These are phyloP conservation scores for Cheilosia grossa DNA, from an alignment of 2,888 invertebrate genomes.

Conservation along the genomic window DNA sequence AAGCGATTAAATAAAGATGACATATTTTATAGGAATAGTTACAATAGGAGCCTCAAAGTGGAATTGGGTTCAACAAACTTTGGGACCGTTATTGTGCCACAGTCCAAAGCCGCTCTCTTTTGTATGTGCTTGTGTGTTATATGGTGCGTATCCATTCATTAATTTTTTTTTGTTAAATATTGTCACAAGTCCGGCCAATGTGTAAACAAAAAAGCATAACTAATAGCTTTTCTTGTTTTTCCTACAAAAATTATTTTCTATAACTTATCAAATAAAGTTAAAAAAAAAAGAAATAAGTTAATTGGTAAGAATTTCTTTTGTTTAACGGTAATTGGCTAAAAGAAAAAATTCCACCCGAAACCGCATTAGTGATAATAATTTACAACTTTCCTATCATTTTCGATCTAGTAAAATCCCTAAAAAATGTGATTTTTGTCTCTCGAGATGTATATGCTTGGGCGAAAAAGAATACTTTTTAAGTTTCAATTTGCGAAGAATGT, in stretches of 20 bases:
- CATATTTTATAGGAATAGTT: conserved; percentile 63
- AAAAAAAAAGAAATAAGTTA: conserved; percentile 64
- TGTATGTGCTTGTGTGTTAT: conserved; percentile 14
- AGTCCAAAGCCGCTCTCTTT: conserved; percentile 11
- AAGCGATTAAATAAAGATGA: conserved; percentile 55
- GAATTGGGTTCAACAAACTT: conserved; percentile 30
- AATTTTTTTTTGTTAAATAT: conserved; percentile 39
- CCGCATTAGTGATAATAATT: conserved; percentile 38
- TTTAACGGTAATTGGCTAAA: conserved; percentile 66
- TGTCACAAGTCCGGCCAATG: conserved; percentile 70
- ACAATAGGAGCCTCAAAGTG: conserved; percentile 65
- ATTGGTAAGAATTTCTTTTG: conserved; percentile 54
- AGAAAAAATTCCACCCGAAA: conserved; percentile 56
- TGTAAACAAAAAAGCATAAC: conserved; percentile 40
- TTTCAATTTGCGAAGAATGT: conserved; percentile 52
- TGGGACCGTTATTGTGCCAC: conserved; percentile 16
- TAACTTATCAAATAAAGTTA: conserved; percentile 56
- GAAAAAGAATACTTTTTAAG: conserved; percentile 65
- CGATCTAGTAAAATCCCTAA: conserved; percentile 21
- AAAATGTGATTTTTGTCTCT: conserved; percentile 43
- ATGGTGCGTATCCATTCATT: conserved; percentile 37
- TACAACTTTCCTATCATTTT: conserved; percentile 49
- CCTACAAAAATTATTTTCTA: conserved; percentile 67
- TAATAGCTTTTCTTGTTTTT: conserved; percentile 33
- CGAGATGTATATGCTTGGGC: conserved; percentile 52